phyloP scores from a whole-genome alignment of 2,113 vertebrate genomes.

The Gadus chalcogrammus region DNA sequence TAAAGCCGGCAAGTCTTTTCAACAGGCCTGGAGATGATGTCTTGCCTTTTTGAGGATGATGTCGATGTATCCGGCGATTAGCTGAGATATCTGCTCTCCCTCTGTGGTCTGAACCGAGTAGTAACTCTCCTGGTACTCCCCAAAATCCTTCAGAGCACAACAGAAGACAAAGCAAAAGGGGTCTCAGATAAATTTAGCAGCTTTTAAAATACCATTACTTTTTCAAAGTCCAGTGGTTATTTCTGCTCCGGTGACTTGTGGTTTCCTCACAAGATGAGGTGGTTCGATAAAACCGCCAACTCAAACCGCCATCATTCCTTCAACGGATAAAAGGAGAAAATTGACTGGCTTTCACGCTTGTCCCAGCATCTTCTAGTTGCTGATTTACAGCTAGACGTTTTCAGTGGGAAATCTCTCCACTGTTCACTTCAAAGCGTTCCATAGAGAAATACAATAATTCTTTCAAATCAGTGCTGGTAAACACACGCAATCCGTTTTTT shows the following conservation, averaged over 20 bases:
- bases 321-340: constrained; percentile 29
- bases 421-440: no score
- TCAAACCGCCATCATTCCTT: constrained; percentile 32
- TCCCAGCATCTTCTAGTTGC: constrained; percentile 28
- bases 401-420: no score
- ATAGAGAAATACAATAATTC: background rate
- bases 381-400: constrained; percentile 38
- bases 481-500: background rate
- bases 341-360: background rate
- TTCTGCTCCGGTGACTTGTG: background rate
- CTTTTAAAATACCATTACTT: constrained; percentile 7
- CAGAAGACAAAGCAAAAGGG: constrained; percentile 16
- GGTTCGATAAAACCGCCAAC: constrained; percentile 18
- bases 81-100: constrained; percentile 97
- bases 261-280: background rate
- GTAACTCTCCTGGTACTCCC: constrained; percentile 98
- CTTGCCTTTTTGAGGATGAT: constrained; percentile 98
- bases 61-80: constrained; percentile 98
- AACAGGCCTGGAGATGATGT: no score
- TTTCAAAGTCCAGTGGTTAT: background rate
- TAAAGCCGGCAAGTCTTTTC: no score
- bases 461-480: background rate
- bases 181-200: constrained; percentile 12
- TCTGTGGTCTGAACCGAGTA: constrained; percentile 98
- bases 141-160: constrained; percentile 83